phyloP scores from a whole-genome alignment of 1,140 invertebrate genomes.

The Magallana gigas region DNA sequence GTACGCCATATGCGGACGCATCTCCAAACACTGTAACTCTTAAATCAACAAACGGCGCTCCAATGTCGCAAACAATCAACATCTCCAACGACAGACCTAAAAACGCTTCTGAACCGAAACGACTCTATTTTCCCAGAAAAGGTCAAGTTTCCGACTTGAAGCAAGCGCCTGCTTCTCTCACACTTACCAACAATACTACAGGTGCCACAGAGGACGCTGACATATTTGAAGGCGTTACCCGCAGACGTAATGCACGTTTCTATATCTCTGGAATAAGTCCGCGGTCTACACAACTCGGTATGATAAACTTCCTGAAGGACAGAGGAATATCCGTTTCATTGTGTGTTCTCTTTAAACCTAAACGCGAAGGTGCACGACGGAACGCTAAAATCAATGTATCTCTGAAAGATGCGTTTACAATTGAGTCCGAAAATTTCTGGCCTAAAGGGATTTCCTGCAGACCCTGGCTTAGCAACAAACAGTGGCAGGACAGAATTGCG shows the following conservation, averaged over 20 bases:
- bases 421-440: not conserved
- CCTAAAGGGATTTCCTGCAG: not conserved
- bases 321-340: not conserved
- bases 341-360: not conserved
- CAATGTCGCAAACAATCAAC: too few species aligned
- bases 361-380: not conserved
- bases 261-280: not conserved
- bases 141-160: too few species aligned
- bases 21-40: too few species aligned
- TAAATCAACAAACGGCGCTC: too few species aligned
- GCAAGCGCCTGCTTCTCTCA: too few species aligned
- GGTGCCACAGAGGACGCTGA: not conserved
- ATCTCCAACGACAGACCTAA: too few species aligned
- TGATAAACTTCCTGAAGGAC: not conserved
- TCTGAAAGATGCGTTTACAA: not conserved
- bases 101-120: too few species aligned
- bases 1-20: too few species aligned
- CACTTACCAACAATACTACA: too few species aligned
- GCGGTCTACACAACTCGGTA: not conserved
- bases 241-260: too few species aligned
- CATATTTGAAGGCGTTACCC: not conserved
- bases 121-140: too few species aligned
- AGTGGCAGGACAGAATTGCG: not conserved
- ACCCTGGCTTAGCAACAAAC: not conserved
- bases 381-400: conserved; percentile 9